Percentiles rank a stretch among this genome's conserved stretches.
phyloP scores from a whole-genome alignment of 2,888 invertebrate genomes.

The Ophion slaviceki region DNA sequence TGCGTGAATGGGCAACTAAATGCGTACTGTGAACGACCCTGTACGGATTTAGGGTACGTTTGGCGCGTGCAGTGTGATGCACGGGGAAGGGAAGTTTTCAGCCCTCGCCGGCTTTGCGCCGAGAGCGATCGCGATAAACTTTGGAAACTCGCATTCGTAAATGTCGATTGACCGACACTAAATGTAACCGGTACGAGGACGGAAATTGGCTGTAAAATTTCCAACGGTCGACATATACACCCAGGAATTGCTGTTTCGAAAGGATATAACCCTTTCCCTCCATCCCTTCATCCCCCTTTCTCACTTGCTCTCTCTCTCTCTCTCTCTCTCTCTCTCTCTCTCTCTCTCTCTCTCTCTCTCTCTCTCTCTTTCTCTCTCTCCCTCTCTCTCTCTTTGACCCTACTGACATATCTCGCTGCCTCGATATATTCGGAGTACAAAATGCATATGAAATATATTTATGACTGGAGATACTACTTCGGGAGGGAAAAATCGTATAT shows the following conservation, averaged over 20 bases:
- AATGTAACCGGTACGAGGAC: constrained; percentile 70
- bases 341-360: constrained; percentile 13
- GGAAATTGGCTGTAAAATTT: constrained; percentile 71
- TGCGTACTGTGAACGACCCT: not conserved
- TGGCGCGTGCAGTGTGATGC: constrained; percentile 18
- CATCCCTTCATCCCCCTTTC: constrained; percentile 5
- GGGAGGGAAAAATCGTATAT: constrained; percentile 20
- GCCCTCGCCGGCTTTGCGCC: constrained; percentile 66
- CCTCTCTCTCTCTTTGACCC: not conserved
- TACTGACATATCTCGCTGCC: constrained; percentile 9
- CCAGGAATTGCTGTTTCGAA: constrained; percentile 28
- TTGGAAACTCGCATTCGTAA: constrained; percentile 66
- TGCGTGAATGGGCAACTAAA: not conserved
- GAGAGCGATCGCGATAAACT: constrained; percentile 76
- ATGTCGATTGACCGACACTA: constrained; percentile 72
- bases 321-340: constrained; percentile 2
- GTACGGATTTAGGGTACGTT: constrained; percentile 30
- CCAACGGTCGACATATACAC: constrained; percentile 60
- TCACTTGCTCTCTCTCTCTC: not conserved
- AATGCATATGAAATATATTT: constrained; percentile 34
- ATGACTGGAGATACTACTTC: not conserved
- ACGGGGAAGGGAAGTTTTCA: constrained; percentile 31
- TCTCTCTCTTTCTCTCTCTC: not conserved
- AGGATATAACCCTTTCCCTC: constrained; percentile 11
- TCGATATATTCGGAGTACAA: constrained; percentile 24